A percentile compares a stretch with the other conserved stretches of the same genome.
Conservation (phyloP, 2,113 vertebrate genomes). For the Actenoides hombroni region DNA sequence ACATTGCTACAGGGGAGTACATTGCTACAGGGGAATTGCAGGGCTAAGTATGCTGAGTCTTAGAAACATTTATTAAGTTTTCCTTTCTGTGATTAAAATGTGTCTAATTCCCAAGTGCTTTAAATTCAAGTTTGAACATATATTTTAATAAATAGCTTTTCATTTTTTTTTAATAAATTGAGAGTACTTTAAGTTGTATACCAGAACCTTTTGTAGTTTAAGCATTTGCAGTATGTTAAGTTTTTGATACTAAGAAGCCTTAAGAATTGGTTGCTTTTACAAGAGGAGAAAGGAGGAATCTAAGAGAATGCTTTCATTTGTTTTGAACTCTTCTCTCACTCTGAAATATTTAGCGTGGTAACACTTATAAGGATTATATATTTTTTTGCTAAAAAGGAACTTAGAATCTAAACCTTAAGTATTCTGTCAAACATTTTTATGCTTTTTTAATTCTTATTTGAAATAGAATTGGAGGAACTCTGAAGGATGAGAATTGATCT, state of each 20-base stretch:
- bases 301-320: background rate
- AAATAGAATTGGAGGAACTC: background rate
- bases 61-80: background rate
- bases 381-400: background rate
- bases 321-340: background rate
- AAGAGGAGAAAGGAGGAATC: background rate
- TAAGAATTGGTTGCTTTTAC: background rate
- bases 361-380: background rate
- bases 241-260: background rate
- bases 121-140: background rate
- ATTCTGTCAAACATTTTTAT: background rate
- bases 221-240: background rate
- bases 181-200: background rate
- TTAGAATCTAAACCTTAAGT: background rate
- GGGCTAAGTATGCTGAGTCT: background rate
- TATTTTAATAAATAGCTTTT: background rate
- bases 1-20: conserved; percentile 1
- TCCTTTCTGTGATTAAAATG: background rate
- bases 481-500: background rate
- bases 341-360: background rate
- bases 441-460: background rate
- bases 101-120: background rate
- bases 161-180: background rate
- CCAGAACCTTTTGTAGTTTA: background rate
- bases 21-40: conserved; percentile 16